Evolutionary conservation across 2,113 vertebrate species (phyloP).

Genomic region (Triplophysa tibetana): DNA sequence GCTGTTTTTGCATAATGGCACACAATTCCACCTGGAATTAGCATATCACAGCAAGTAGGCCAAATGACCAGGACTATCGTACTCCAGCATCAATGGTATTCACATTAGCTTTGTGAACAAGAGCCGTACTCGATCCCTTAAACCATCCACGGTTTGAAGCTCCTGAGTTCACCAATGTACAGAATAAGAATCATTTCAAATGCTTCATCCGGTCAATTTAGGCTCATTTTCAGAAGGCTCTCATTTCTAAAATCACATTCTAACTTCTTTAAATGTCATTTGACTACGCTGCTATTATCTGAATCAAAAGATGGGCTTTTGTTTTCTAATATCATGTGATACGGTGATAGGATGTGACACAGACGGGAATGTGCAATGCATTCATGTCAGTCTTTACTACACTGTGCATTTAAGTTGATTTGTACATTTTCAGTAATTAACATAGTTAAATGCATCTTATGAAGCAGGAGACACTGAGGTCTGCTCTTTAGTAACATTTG

Average conservation of each 20-base stretch:
- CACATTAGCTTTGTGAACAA: neutral
- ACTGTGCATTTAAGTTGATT: neutral
- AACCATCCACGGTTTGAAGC: neutral
- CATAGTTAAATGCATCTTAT: neutral
- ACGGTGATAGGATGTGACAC: neutral
- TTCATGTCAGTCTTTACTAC: neutral
- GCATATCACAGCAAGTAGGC: neutral
- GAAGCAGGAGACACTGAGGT: neutral
- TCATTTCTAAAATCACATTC: neutral
- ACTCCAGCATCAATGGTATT: neutral
- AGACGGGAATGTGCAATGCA: neutral
- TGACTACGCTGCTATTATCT: neutral
- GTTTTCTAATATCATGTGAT: neutral
- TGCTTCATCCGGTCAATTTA: too few relatives aligned
- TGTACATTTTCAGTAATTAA: neutral
- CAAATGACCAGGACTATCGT: neutral
- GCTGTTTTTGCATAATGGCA: neutral
- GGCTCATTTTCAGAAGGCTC: too few relatives aligned
- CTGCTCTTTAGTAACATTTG: neutral
- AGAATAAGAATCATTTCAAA: too few relatives aligned
- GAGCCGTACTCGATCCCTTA: neutral
- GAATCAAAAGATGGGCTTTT: neutral
- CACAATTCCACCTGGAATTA: conserved; percentile 10
- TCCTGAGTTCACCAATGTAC: neutral
- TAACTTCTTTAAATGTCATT: too few relatives aligned